Base-by-base conservation (phyloP, 1,140 invertebrate species). In the Drosophila nebulosa region DNA sequence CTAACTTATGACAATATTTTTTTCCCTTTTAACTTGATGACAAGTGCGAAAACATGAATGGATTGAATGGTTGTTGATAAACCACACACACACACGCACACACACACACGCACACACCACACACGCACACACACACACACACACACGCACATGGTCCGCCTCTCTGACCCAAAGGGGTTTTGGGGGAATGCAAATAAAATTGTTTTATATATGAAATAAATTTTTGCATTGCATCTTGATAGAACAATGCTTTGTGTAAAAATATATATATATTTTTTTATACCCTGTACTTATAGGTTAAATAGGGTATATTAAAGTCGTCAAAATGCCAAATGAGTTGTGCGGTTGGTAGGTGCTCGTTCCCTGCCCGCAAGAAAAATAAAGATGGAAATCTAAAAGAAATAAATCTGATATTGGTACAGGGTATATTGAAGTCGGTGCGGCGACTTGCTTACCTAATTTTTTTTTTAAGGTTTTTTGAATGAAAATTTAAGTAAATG, bases 21-120 rank as follows among this genome's bases (percentile, higher is more conserved):
- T 21, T 46, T 9, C 16, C n/a, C n/a, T n/a, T n/a, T 21, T 46
- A 9, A 46, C 39, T 46, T 60, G 57, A 60, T 36, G n/a, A 39
- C 57, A 60, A 39, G 57, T 60, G 52, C 52, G 52, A 53, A 53
- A 53, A 58, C 55, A 35, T 36, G 18, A 57, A 57, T 35, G 30
- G 30, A 36, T 56, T 30, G 53, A 30, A 36, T 36, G 35, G 35
- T n/a, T 46, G 14, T 18, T 46, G 39, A 46, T 46, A 7, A 46
- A 46, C 39, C 39, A 46, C 39, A 46, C 18, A 46, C 39, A 46
- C 39, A 18, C 7, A 46, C 16, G 21, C 16, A 46, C 39, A 18
- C 7, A n/a, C n/a, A n/a, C 16, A 6, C 18, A 0, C 39, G 1
- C 39, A 7, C 16, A 0, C 2, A 14, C 39, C 16, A 18, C n/a